A percentile compares a stretch with the other conserved stretches of the same genome.
These are phyloP conservation scores for Ceratoteleas bidentatus DNA, from an alignment of 1,140 invertebrate genomes.

Conservation along the genomic window DNA sequence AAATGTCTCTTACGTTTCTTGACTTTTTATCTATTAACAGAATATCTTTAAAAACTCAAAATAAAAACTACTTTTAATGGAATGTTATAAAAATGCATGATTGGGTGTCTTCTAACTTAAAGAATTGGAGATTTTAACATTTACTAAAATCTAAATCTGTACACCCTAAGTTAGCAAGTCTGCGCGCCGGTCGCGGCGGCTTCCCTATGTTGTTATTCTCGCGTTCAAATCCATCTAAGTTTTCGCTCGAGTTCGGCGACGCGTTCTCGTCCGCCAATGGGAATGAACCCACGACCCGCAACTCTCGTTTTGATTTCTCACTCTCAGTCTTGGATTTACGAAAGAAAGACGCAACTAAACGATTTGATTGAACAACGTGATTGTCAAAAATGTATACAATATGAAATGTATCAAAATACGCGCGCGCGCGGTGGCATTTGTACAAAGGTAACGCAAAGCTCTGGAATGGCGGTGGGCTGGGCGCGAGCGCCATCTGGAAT, in stretches of 20 bases:
- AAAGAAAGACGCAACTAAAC: constrained; percentile 44
- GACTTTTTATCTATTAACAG: no score
- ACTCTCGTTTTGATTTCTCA: constrained; percentile 55
- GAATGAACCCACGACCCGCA: constrained; percentile 55
- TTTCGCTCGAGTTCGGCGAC: constrained; percentile 55
- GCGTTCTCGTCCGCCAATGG: constrained; percentile 69
- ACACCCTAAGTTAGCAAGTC: no score
- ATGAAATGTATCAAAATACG: constrained; percentile 66
- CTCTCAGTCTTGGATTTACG: constrained; percentile 61
- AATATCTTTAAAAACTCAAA: no score
- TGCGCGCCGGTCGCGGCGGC: constrained; percentile 46
- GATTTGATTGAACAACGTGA: constrained; percentile 59
- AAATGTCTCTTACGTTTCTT: no score
- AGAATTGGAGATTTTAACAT: no score
- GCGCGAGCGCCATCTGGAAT: constrained; percentile 51
- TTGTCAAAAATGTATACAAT: constrained; percentile 65
- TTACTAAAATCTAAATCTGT: no score
- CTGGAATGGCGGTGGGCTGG: constrained; percentile 47
- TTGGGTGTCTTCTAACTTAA: no score
- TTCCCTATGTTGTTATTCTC: constrained; percentile 78
- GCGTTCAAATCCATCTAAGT: constrained; percentile 74
- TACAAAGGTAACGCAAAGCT: constrained; percentile 55
- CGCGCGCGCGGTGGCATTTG: constrained; percentile 42
- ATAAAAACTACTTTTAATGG: no score
- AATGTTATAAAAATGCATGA: no score